These are phyloP conservation scores for Scophthalmus maximus DNA, from an alignment of 2,113 vertebrate genomes.

Conservation along the genomic window DNA sequence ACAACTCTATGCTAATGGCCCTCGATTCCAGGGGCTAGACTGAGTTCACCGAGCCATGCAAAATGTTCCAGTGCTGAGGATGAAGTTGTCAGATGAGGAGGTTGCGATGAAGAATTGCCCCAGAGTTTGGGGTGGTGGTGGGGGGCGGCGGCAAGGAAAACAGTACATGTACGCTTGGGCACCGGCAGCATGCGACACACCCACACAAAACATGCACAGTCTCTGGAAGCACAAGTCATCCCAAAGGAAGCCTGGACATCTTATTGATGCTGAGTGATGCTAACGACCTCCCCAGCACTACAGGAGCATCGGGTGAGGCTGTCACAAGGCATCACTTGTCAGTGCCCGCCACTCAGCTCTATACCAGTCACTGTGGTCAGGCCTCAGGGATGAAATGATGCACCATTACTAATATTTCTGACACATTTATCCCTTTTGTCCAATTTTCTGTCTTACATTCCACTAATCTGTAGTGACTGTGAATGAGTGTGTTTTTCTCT, in stretches of 20 bases:
- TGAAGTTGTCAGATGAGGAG: constrained; percentile 52
- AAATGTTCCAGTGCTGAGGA: constrained; percentile 33
- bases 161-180: neutral
- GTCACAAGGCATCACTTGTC: constrained; percentile 60
- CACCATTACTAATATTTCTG: constrained; percentile 8
- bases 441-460: neutral
- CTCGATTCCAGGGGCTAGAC: constrained; percentile 46
- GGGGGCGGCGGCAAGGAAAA: neutral
- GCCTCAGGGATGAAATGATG: neutral
- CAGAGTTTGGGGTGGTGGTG: neutral
- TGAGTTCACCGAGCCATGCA: constrained; percentile 60
- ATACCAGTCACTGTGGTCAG: constrained; percentile 14
- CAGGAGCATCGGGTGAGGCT: constrained; percentile 36
- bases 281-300: constrained; percentile 55
- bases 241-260: constrained; percentile 26
- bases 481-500: neutral
- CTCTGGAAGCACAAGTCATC: constrained; percentile 35
- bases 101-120: constrained; percentile 41
- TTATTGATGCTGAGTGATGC: constrained; percentile 71
- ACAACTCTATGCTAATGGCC: constrained; percentile 68
- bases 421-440: constrained; percentile 10
- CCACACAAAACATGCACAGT: neutral
- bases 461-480: neutral
- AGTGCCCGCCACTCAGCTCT: neutral
- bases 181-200: constrained; percentile 31